Conservation (phyloP, 2,797 vertebrate species). For the Lemur catta region DNA sequence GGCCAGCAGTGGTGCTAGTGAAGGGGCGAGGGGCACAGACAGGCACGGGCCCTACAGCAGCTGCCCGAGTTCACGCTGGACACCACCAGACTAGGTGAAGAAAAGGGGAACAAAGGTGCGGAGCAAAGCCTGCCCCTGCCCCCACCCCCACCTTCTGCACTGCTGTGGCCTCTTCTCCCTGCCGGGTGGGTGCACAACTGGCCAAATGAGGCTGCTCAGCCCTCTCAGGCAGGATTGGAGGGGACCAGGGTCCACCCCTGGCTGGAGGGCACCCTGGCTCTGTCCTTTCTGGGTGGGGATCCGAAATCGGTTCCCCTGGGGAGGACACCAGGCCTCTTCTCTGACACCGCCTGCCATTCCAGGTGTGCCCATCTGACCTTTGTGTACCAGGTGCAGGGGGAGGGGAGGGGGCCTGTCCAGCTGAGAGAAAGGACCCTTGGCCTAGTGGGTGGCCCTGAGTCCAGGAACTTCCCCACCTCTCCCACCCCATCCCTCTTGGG, state of each 20-base stretch:
- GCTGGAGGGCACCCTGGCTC: not conserved
- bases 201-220: not conserved
- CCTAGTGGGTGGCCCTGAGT: not conserved
- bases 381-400: not conserved
- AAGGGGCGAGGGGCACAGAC: too few species aligned
- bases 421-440: not conserved
- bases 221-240: not conserved
- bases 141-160: not conserved
- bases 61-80: too few species aligned
- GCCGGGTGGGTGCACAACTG: rapidly evolving
- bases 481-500: not conserved
- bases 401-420: too few species aligned
- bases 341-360: not conserved
- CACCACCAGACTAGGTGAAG: not conserved
- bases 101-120: not conserved
- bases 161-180: not conserved
- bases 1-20: constrained; percentile 27
- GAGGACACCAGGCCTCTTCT: not conserved
- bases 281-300: not conserved
- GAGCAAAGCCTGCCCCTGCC: too few species aligned
- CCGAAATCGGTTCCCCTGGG: not conserved
- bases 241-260: rapidly evolving
- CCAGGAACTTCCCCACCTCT: not conserved
- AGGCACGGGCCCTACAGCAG: too few species aligned
- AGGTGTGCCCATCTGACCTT: not conserved